These are phyloP conservation scores for Ibycter americanus DNA, from an alignment of 2,797 vertebrate species.

Conservation along the genomic window DNA sequence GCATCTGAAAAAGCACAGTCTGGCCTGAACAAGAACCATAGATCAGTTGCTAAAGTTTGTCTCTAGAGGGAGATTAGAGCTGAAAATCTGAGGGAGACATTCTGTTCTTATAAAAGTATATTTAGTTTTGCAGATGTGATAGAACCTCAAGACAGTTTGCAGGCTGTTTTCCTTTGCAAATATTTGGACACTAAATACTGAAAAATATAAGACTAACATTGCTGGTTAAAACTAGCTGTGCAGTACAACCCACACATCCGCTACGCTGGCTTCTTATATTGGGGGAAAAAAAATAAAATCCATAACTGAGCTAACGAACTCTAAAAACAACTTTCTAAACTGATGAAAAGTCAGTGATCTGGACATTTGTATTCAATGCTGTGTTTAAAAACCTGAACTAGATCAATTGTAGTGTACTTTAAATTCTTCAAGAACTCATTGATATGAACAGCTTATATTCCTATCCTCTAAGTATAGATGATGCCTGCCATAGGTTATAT, in stretches of 20 bases:
- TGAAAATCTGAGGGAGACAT: neutral
- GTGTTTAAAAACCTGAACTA: neutral
- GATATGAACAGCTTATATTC: neutral
- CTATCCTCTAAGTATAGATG: neutral
- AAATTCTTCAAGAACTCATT: neutral
- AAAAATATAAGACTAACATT: neutral
- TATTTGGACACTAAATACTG: neutral
- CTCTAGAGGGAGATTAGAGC: conserved; percentile 52
- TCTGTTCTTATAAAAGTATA: neutral
- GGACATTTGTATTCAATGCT: neutral
- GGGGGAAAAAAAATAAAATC: neutral
- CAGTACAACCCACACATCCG: neutral
- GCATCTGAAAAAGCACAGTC: neutral
- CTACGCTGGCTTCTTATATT: neutral
- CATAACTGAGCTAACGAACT: neutral
- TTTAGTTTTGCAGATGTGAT: neutral
- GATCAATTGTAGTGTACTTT: neutral
- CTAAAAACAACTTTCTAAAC: neutral
- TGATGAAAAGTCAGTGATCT: neutral
- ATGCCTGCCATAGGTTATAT: neutral
- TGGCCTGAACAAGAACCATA: neutral
- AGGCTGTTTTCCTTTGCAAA: neutral
- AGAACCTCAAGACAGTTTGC: neutral
- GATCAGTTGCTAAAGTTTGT: conserved; percentile 15
- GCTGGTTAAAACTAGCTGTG: neutral